A percentile compares a stretch with the other conserved stretches of the same genome.
Evolutionary conservation across 2,797 vertebrate species (phyloP).

Genomic region (Anableps anableps): DNA sequence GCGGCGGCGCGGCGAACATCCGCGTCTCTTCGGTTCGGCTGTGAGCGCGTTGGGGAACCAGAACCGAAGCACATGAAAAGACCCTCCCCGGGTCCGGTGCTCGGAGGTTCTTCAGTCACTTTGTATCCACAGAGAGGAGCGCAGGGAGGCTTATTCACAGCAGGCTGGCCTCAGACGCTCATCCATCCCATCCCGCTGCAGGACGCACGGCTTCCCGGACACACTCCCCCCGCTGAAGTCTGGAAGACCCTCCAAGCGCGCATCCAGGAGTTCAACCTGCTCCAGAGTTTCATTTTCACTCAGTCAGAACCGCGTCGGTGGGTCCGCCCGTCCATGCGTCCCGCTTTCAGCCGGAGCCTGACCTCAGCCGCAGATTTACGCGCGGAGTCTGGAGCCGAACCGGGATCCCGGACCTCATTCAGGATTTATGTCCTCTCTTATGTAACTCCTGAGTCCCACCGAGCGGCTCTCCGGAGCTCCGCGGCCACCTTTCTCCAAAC

Average conservation of each 20-base stretch:
- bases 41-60: conserved; percentile 23
- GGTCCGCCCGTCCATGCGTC: conserved; percentile 33
- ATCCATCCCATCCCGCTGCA: conserved; percentile 10
- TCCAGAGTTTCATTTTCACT: conserved; percentile 50
- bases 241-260: not conserved
- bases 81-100: not conserved
- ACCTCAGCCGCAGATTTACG: conserved; percentile 17
- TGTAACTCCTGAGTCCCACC: conserved; percentile 7
- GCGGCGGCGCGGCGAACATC: conserved; percentile 57
- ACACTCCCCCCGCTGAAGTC: not conserved
- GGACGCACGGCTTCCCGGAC: conserved; percentile 14
- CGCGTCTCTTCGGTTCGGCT: conserved; percentile 33
- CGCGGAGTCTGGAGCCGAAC: conserved; percentile 3
- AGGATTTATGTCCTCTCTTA: conserved; percentile 18
- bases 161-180: conserved; percentile 5
- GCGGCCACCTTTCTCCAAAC: not conserved
- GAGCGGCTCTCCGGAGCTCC: not conserved
- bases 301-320: conserved; percentile 15
- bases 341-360: not conserved
- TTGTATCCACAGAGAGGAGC: conserved; percentile 2
- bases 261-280: conserved; percentile 17
- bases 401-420: not conserved
- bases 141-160: not conserved
- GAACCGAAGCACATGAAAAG: conserved; percentile 33
- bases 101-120: not conserved